phyloP scores from a whole-genome alignment of 2,797 vertebrate genomes.

The Pangasius macronema region DNA sequence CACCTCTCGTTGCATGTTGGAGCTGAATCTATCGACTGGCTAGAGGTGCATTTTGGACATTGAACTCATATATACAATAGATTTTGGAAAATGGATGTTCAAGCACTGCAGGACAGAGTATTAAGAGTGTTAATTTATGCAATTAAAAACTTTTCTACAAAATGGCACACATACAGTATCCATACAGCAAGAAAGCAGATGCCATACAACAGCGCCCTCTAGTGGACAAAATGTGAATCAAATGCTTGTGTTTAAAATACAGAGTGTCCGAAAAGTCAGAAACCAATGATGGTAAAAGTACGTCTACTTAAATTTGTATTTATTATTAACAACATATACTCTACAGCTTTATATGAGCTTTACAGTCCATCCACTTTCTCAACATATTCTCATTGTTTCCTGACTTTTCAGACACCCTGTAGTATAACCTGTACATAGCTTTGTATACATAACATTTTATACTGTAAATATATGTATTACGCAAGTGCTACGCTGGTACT shows the following conservation, averaged over 20 bases:
- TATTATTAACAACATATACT: not conserved
- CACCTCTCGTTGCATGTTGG: not conserved
- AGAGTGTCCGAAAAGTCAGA: not conserved
- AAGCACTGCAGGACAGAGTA: not conserved
- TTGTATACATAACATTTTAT: not conserved
- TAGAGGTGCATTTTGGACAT: not conserved
- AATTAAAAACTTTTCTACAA: not conserved
- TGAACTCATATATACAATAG: not conserved
- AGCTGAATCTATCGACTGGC: not conserved
- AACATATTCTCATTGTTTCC: not conserved
- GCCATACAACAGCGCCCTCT: constrained; percentile 30
- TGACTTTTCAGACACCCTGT: not conserved
- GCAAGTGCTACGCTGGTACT: constrained; percentile 21
- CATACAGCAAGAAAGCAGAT: not conserved
- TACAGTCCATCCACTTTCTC: not conserved
- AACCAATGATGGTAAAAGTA: not conserved
- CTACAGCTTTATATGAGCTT: no score
- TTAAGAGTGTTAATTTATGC: not conserved
- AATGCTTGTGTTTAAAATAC: not conserved
- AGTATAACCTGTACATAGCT: constrained; percentile 33
- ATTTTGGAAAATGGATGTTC: not conserved
- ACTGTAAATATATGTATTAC: constrained; percentile 39
- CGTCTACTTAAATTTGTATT: not conserved
- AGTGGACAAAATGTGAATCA: constrained; percentile 33
- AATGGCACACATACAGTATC: not conserved